Conservation (phyloP, 2,113 vertebrate genomes). For the Leptosomus discolor region DNA sequence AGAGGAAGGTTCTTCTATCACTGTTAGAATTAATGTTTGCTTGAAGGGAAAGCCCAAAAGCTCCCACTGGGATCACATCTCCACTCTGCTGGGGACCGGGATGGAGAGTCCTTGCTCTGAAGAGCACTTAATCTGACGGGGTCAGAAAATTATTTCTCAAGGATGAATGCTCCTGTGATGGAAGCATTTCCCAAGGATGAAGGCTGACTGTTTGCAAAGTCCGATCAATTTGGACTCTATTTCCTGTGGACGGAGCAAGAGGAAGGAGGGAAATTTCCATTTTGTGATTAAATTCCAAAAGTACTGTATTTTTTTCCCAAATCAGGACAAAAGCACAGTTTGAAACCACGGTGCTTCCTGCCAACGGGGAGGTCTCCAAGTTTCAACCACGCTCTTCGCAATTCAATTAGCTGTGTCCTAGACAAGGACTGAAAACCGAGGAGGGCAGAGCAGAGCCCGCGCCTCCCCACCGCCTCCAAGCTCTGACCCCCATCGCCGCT, state of each 20-base stretch:
- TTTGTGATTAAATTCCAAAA: not conserved
- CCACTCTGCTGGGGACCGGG: not conserved
- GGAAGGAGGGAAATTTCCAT: conserved; percentile 15
- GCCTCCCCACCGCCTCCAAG: not conserved
- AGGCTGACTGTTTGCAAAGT: not conserved
- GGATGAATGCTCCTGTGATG: not conserved
- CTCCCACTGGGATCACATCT: not conserved
- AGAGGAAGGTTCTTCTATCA: not conserved
- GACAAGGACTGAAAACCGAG: not conserved
- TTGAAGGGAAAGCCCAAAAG: not conserved
- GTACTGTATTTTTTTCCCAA: not conserved
- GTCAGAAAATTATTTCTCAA: not conserved
- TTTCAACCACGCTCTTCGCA: conserved; percentile 14
- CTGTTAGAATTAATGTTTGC: not conserved
- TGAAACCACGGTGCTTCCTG: conserved; percentile 29
- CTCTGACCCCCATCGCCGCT: fast-evolving
- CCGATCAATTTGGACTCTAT: not conserved
- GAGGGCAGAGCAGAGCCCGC: not conserved
- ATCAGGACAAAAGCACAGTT: conserved; percentile 9
- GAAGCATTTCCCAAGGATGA: not conserved
- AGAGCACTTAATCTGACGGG: not conserved
- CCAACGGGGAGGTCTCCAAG: conserved; percentile 24
- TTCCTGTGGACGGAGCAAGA: not conserved
- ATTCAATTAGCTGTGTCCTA: not conserved
- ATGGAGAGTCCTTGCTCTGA: not conserved